Base-by-base conservation (phyloP, 1,140 invertebrate species). In the Leptinotarsa lineolata region DNA sequence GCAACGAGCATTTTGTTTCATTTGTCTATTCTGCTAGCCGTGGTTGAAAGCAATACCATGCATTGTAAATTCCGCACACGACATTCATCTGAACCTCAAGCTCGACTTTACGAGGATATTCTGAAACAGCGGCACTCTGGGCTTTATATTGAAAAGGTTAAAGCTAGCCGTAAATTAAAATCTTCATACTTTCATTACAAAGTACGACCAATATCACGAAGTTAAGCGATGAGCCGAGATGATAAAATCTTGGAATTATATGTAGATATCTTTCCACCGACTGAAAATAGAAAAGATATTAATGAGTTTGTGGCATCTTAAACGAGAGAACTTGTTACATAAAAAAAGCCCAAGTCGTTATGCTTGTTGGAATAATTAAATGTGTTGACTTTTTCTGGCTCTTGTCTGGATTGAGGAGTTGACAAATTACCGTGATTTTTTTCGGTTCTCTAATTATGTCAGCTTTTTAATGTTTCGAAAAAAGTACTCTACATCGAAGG, bases 401-500 rank as follows among this genome's bases (percentile, higher is more conserved):
- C 30, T 39, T 66, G 64, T 66, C 64, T 39, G 15, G n/a, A 30
- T 44, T 66, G 64, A 44, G 30, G 39, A 66, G 12, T 44, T 66
- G 64, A 66, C 64, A 66, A 66, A 66, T 66, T 66, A 39, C 44
- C 64, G 39, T 39, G 39, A 66, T 66, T 66, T 66, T 66, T 66
- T 66, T 24, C 13, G 60, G 22, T 24, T 20, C n/a, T 18, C 48
- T 54, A 54, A 54, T 54, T 54, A 54, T 18, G 8, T 39, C 30
- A 11, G 30, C 30, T 39, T 8, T 39, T 11, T 8, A 39, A 11
- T 39, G 30, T 39, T 39, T 39, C 30, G 30, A 39, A 39, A 39
- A 11, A 39, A 8, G 30, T 39, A 39, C 30, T 39, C 30, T 11
- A 39, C 8, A 39, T 1, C 8, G 8, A 3, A 39, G 8, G 8